phyloP scores from a whole-genome alignment of 2,797 vertebrate species.

The Arrhamphus sclerolepis region DNA sequence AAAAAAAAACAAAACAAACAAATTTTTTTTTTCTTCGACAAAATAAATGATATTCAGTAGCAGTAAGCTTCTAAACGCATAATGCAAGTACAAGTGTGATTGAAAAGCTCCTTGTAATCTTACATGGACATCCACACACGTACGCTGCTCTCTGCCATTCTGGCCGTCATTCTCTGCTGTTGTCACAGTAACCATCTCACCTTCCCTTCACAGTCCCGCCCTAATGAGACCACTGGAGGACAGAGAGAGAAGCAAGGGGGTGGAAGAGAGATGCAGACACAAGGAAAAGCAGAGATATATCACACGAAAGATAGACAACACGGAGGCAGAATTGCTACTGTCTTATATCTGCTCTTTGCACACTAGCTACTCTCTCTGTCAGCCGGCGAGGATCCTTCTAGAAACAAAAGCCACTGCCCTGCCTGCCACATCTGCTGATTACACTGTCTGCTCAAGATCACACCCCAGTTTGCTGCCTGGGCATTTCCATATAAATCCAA shows the following conservation, averaged over 20 bases:
- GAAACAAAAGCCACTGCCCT: constrained; percentile 51
- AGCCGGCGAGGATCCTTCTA: constrained; percentile 35
- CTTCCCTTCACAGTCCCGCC: constrained; percentile 79
- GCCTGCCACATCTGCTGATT: constrained; percentile 60
- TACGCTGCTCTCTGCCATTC: constrained; percentile 47
- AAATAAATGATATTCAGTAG: constrained; percentile 30
- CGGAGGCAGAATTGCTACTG: constrained; percentile 55
- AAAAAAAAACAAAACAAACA: too few species aligned
- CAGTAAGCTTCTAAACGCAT: constrained; percentile 12
- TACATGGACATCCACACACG: constrained; percentile 28
- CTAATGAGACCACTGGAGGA: constrained; percentile 82
- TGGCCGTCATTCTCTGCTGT: constrained; percentile 73
- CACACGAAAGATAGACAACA: constrained; percentile 62
- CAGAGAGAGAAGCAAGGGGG: constrained; percentile 56
- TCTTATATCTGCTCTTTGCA: constrained; percentile 60
- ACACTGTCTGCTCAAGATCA: constrained; percentile 48
- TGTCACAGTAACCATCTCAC: constrained; percentile 85
- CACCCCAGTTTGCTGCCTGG: constrained; percentile 59
- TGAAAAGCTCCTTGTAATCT: constrained; percentile 27
- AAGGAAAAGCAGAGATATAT: constrained; percentile 67
- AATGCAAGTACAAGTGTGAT: constrained; percentile 13
- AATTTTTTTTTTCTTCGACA: constrained; percentile 7
- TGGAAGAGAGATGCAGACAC: constrained; percentile 59
- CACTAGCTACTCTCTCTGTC: constrained; percentile 40
- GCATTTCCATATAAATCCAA: constrained; percentile 78